Percentiles rank a stretch among this genome's conserved stretches.
These are phyloP conservation scores for Balanococcus diminutus DNA, from an alignment of 2,888 invertebrate genomes.

Conservation along the genomic window DNA sequence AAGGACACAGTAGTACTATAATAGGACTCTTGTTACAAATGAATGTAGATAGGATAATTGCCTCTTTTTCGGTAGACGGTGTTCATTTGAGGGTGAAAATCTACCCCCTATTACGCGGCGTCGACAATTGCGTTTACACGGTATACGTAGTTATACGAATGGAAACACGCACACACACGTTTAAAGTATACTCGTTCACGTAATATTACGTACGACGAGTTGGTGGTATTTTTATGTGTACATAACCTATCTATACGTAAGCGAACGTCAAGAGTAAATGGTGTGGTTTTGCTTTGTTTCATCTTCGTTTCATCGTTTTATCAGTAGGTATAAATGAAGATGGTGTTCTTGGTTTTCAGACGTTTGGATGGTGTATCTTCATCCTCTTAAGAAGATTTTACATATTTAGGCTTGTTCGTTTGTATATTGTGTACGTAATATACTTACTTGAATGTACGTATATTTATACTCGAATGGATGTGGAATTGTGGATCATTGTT, in stretches of 20 bases:
- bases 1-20: conserved; percentile 4
- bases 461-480: too few relatives aligned
- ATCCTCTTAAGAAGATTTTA: too few relatives aligned
- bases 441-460: too few relatives aligned
- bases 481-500: too few relatives aligned
- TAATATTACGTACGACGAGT: too few relatives aligned
- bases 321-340: too few relatives aligned
- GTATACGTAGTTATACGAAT: too few relatives aligned
- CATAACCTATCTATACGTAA: too few relatives aligned
- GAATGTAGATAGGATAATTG: conserved; percentile 37
- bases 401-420: too few relatives aligned
- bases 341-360: not conserved
- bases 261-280: not conserved
- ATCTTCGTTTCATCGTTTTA: not conserved
- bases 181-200: not conserved
- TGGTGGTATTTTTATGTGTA: not conserved
- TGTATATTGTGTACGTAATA: too few relatives aligned
- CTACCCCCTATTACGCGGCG: conserved; percentile 11
- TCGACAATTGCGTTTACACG: not conserved
- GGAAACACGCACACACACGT: not conserved
- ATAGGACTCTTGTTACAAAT: conserved; percentile 35
- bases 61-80: conserved; percentile 25
- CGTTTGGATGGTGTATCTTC: too few relatives aligned
- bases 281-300: not conserved
- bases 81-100: conserved; percentile 34